Percentiles rank a stretch among this genome's conserved stretches.
These are phyloP conservation scores for Spea hammondii DNA, from an alignment of 2,797 vertebrate species.

Conservation along the genomic window DNA sequence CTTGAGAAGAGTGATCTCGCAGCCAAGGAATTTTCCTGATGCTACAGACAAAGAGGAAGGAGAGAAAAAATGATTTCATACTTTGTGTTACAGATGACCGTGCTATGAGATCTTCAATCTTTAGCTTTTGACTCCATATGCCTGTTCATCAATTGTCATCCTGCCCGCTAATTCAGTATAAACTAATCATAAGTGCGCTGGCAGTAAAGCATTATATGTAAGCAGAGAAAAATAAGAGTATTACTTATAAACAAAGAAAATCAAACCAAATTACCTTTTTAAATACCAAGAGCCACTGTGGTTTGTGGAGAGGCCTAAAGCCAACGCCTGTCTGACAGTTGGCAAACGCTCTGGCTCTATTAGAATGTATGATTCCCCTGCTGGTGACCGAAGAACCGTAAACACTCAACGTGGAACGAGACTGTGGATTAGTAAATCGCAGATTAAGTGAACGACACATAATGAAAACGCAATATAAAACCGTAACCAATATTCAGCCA, in stretches of 20 bases:
- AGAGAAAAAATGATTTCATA: too few relatives aligned
- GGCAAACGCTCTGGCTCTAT: constrained; percentile 75
- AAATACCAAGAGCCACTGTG: constrained; percentile 85
- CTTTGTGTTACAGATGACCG: too few relatives aligned
- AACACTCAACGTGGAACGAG: constrained; percentile 69
- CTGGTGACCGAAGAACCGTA: constrained; percentile 85
- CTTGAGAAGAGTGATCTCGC: constrained; percentile 85
- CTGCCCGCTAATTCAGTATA: too few relatives aligned
- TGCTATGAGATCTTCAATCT: too few relatives aligned
- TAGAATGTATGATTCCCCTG: constrained; percentile 88
- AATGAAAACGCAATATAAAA: too few relatives aligned
- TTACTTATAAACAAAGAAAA: not conserved
- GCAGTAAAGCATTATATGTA: too few relatives aligned
- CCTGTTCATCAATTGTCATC: too few relatives aligned
- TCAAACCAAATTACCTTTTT: constrained; percentile 76
- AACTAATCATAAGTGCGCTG: too few relatives aligned
- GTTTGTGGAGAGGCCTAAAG: constrained; percentile 93
- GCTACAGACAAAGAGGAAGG: constrained; percentile 62
- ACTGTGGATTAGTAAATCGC: constrained; percentile 64
- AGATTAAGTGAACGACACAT: too few relatives aligned
- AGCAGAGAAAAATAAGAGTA: too few relatives aligned
- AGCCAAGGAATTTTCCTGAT: constrained; percentile 81
- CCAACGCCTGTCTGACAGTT: constrained; percentile 71
- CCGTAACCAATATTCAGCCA: too few relatives aligned
- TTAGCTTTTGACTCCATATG: too few relatives aligned